Conservation (phyloP, 1,140 invertebrate species). For the Microplitis mediator region DNA sequence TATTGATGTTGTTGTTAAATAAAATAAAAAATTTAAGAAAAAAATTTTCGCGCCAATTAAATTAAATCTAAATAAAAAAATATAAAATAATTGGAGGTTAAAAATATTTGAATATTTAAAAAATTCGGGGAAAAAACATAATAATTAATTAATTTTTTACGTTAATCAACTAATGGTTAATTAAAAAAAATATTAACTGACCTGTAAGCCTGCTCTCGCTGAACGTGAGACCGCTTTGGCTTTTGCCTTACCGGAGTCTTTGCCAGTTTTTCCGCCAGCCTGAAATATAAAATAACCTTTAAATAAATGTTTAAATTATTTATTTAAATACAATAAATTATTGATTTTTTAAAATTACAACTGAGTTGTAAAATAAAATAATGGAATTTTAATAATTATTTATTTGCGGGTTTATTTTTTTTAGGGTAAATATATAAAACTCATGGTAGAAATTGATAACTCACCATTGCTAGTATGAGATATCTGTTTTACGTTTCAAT, state of each 20-base stretch:
- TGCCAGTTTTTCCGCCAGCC: constrained; percentile 99
- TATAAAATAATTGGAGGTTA: not conserved
- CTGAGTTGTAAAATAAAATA: too few relatives aligned
- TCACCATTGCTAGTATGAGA: constrained; percentile 58
- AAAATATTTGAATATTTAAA: not conserved
- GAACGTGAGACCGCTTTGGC: constrained; percentile 98
- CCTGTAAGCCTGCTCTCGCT: constrained; percentile 96
- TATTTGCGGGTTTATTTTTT: too few relatives aligned
- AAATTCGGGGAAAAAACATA: not conserved
- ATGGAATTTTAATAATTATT: too few relatives aligned
- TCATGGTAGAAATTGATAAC: constrained; percentile 46
- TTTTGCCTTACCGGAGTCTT: constrained; percentile 99
- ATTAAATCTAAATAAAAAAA: not conserved
- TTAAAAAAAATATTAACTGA: constrained; percentile 61
- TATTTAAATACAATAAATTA: not conserved
- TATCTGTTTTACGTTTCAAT: constrained; percentile 42
- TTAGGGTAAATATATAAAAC: constrained; percentile 43
- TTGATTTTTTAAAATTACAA: not conserved
- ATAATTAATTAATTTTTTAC: not conserved
- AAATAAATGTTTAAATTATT: constrained; percentile 54
- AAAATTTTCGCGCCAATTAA: constrained; percentile 1
- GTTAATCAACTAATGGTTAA: not conserved
- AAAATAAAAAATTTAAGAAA: not conserved
- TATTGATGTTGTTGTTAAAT: too few relatives aligned
- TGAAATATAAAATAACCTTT: constrained; percentile 58